Percentiles rank a stretch among this genome's conserved stretches.
Conservation (phyloP, 2,113 vertebrate species). For the Carettochelys insculpta region DNA sequence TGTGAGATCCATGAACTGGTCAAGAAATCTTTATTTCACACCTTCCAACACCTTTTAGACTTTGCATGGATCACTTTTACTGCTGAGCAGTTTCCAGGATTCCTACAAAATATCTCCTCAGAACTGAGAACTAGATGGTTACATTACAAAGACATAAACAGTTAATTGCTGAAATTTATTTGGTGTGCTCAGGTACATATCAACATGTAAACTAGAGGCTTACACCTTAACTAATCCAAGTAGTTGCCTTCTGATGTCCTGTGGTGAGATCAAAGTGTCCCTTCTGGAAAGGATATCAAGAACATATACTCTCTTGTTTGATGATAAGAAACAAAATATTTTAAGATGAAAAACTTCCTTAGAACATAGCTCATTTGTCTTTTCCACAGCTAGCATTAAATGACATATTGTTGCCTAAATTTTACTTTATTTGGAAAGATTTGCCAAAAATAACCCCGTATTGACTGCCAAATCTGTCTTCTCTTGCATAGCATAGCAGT, state of each 20-base stretch:
- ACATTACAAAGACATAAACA: constrained; percentile 42
- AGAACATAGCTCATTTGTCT: neutral
- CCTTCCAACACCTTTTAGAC: neutral
- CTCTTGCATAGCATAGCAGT: neutral
- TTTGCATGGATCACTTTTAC: neutral
- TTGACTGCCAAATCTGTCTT: neutral
- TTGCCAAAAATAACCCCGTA: neutral
- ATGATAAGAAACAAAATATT: neutral
- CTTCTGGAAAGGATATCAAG: neutral
- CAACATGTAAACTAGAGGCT: neutral
- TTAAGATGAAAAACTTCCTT: neutral
- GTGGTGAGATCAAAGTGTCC: neutral
- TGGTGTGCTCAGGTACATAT: constrained; percentile 2
- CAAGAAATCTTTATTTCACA: neutral
- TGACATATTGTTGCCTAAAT: neutral
- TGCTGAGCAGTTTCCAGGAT: constrained; percentile 24
- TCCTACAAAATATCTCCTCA: constrained; percentile 14
- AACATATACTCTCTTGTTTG: neutral
- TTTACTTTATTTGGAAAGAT: neutral
- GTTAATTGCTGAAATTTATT: constrained; percentile 54
- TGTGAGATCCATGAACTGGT: neutral
- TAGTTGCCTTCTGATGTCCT: neutral
- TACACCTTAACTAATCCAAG: constrained; percentile 1
- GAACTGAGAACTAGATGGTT: constrained; percentile 54
- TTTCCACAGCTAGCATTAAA: neutral